Percentiles rank a stretch among this genome's conserved stretches.
These are phyloP conservation scores for Rhopilema esculentum DNA, from an alignment of 30 jellyfish, hydroid and myxozoan genomes.

Conservation along the genomic window DNA sequence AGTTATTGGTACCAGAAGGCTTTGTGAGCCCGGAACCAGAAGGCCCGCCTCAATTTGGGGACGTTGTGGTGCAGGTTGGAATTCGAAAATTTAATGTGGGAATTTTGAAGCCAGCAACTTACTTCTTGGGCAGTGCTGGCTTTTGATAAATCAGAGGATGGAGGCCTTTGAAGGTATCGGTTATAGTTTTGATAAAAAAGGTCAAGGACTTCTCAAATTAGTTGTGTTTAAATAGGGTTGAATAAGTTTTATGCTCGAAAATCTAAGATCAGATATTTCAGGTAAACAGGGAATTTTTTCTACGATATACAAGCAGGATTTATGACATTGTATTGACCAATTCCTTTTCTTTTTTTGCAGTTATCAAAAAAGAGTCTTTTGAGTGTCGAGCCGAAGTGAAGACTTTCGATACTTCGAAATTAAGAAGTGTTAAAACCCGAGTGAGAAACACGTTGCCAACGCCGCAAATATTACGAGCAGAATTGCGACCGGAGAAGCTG, in stretches of 20 bases:
- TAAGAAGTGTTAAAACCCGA: constrained; percentile 71
- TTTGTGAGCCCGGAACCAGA: too few species aligned
- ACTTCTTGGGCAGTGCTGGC: background rate
- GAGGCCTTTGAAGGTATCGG: background rate
- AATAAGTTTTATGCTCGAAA: background rate
- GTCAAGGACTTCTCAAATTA: background rate
- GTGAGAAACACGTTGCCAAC: constrained; percentile 85
- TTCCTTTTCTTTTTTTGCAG: constrained; percentile 26
- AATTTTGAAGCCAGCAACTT: background rate
- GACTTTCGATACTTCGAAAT: constrained; percentile 64
- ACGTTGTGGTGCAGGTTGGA: background rate
- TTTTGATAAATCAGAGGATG: background rate
- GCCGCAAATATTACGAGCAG: constrained; percentile 87
- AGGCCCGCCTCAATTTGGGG: background rate
- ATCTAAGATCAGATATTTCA: too few species aligned
- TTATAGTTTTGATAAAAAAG: background rate
- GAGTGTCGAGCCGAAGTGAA: constrained; percentile 81
- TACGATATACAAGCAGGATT: too few species aligned
- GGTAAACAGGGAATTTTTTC: too few species aligned
- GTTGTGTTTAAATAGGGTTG: background rate
- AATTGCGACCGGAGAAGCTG: constrained; percentile 87
- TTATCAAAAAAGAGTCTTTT: constrained; percentile 61
- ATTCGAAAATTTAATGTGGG: background rate
- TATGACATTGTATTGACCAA: background rate
- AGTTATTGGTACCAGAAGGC: too few species aligned